Evolutionary conservation across 2,888 invertebrate species (phyloP), one percentile per base, ranked within the genome.

Genomic region (Agrypnus murinus): DNA sequence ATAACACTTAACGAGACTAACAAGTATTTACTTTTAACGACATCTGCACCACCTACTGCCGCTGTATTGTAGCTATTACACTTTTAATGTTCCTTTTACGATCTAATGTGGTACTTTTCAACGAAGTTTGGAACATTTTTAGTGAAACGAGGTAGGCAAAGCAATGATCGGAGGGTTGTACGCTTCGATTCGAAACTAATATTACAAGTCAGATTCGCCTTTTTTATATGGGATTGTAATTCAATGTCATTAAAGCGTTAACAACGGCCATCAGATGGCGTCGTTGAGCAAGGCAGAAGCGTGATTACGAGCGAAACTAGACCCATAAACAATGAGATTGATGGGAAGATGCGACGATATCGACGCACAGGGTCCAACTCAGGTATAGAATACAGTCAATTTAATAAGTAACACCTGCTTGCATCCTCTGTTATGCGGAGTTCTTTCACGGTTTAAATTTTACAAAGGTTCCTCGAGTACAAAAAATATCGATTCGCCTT

Each of bases 211-310:
- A 59, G 53, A 65, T 69, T 59, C 59, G 59, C 32, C 36, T 75
- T 74, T 75, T 65, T 65, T 64, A 55, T 55, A 75, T 77, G 71
- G 74, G 78, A 74, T 77, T 74, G 77, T 80, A 79, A 80, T 79
- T 79, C 77, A 78, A 77, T 78, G 78, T 78, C 75, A 80, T 80
- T 78, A 79, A 77, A 76, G 78, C 75, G 78, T 78, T 78, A 79
- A 79, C 78, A 79, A 79, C 77, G 71, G 74, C 75, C 69, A 77
- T 77, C 74, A 67, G 75, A 74, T 77, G 76, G 77, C 76, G 77
- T 74, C 76, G 72, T 73, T 71, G 70, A 68, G 73, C 46, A 58
- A 58, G 64, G 68, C 59, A 65, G 64, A 77, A 76, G 75, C 77
- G 75, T 78, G 75, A 78, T 78, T 77, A 75, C 72, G 66, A 60